phyloP scores from a whole-genome alignment of 2,888 invertebrate species.

The Osmoderma eremita region DNA sequence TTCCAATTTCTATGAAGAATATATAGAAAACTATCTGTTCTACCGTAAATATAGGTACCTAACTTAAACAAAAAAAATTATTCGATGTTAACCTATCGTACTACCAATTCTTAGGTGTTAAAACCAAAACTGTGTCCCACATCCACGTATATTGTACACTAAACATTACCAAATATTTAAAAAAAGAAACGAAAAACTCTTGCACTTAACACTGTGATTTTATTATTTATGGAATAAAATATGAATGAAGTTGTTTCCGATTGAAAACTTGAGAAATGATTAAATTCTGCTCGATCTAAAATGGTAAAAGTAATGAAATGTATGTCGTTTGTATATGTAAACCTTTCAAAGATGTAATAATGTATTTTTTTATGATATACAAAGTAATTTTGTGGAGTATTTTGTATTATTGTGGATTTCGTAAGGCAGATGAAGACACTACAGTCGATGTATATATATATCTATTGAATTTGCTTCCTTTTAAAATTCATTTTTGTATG shows the following conservation, averaged over 20 bases:
- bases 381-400: conserved; percentile 46
- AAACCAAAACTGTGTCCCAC: no score
- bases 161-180: no score
- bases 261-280: conserved; percentile 5
- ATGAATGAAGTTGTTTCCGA: background rate
- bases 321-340: background rate
- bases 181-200: background rate
- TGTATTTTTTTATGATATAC: conserved; percentile 44
- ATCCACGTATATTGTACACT: no score
- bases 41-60: no score
- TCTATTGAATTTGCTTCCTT: background rate
- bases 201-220: conserved; percentile 42
- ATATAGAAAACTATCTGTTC: no score
- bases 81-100: no score
- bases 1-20: no score
- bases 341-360: conserved; percentile 39
- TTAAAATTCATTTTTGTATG: no score
- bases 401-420: conserved; percentile 43
- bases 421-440: background rate
- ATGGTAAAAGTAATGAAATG: background rate
- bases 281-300: background rate
- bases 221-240: conserved; percentile 14
- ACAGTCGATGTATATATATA: background rate
- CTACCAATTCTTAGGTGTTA: no score
- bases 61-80: no score